phyloP scores from a whole-genome alignment of 1,140 invertebrate genomes.

The Chymomyza costata region DNA sequence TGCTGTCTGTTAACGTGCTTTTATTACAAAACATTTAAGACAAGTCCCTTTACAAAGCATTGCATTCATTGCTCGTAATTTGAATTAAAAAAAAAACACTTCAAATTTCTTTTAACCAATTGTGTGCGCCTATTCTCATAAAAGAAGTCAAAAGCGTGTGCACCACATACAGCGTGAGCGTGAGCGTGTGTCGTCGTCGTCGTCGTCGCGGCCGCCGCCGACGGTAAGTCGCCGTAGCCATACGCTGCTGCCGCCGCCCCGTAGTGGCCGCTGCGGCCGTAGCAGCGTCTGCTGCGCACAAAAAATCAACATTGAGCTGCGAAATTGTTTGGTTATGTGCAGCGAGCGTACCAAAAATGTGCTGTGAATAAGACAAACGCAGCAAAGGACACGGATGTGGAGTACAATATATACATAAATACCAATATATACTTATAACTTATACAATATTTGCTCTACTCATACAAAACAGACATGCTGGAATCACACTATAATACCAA shows the following conservation, averaged over 20 bases:
- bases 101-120: too few species aligned
- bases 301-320: slow-evolving; percentile 8
- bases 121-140: too few species aligned
- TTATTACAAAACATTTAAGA: too few species aligned
- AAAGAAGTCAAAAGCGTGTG: slow-evolving; percentile 1
- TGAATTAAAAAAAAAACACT: too few species aligned
- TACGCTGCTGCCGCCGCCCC: slow-evolving; percentile 2
- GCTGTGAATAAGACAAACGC: too few species aligned
- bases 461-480: slow-evolving; percentile 25
- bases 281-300: slow-evolving; percentile 15
- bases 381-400: not conserved
- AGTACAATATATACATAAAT: not conserved
- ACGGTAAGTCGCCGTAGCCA: slow-evolving; percentile 5
- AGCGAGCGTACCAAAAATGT: slow-evolving; percentile 5
- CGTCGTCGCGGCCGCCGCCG: not conserved
- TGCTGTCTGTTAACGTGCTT: not conserved
- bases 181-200: not conserved
- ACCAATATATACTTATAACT: not conserved
- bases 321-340: slow-evolving; percentile 66
- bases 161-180: not conserved
- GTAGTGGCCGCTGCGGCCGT: not conserved
- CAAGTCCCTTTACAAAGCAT: too few species aligned
- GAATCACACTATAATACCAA: slow-evolving; percentile 46
- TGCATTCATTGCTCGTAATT: too few species aligned
- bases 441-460: not conserved